Evolutionary conservation across 2,888 invertebrate species (phyloP).

Genomic region (Apamea epomidion): DNA sequence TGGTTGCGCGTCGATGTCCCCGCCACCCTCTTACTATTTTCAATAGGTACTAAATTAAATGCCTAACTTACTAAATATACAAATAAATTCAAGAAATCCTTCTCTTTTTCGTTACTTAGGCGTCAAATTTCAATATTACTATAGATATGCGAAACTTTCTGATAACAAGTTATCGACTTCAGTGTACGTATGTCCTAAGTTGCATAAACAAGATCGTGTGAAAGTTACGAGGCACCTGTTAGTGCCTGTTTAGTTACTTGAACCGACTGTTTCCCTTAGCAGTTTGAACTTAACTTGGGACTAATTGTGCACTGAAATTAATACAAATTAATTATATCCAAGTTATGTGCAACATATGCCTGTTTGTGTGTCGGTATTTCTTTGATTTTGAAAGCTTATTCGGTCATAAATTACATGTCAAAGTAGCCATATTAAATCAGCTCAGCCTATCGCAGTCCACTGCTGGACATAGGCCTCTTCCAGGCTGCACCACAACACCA

Average conservation of each 20-base stretch:
- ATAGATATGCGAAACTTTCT: neutral
- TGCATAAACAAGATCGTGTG: slow-evolving; percentile 18
- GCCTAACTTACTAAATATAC: too few species aligned
- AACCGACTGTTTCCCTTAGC: neutral
- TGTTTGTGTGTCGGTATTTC: neutral
- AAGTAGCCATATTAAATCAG: neutral
- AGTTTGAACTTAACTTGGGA: slow-evolving; percentile 23
- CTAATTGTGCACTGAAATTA: slow-evolving; percentile 12
- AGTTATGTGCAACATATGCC: neutral
- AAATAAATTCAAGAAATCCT: too few species aligned
- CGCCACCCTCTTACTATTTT: too few species aligned
- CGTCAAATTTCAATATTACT: neutral
- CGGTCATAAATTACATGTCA: neutral
- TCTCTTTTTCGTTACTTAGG: too few species aligned
- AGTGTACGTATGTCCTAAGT: slow-evolving; percentile 11
- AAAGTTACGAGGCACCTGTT: slow-evolving; percentile 22
- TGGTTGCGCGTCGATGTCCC: too few species aligned
- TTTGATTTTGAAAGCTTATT: neutral
- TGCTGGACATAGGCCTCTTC: too few species aligned
- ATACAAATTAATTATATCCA: neutral
- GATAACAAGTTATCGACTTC: neutral
- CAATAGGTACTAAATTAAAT: too few species aligned
- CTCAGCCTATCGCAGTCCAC: too few species aligned
- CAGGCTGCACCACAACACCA: too few species aligned
- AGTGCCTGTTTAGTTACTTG: neutral